Percentiles rank a stretch among this genome's conserved stretches.
Conservation (phyloP, 2,113 vertebrate species). For the Acinonyx jubatus region DNA sequence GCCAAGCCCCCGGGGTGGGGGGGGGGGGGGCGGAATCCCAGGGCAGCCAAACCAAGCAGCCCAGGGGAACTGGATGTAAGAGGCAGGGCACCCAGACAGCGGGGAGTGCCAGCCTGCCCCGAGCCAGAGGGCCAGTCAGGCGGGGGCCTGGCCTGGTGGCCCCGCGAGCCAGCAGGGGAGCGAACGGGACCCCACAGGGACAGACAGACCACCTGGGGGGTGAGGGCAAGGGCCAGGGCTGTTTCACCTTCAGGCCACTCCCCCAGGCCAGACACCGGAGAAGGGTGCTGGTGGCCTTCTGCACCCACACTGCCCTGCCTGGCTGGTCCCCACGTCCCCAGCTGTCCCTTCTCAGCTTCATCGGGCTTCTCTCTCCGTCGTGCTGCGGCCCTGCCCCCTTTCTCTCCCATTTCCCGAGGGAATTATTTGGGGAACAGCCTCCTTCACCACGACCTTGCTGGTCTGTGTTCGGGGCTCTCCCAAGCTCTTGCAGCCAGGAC, state of each 20-base stretch:
- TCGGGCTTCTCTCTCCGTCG: rapidly evolving
- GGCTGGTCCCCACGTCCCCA: rapidly evolving
- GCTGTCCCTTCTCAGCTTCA: not conserved
- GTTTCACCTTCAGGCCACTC: not conserved
- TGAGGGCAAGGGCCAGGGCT: no score
- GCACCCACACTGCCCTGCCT: not conserved
- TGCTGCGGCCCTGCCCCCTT: rapidly evolving
- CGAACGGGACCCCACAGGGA: not conserved
- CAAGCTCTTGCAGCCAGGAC: no score
- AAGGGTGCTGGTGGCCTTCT: not conserved
- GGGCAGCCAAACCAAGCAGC: not conserved
- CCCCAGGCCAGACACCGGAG: no score
- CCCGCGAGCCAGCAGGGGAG: no score
- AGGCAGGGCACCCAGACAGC: not conserved
- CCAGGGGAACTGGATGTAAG: not conserved
- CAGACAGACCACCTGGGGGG: not conserved
- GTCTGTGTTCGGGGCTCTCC: not conserved
- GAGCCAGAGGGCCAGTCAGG: not conserved
- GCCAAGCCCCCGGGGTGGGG: not conserved
- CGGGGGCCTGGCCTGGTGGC: not conserved
- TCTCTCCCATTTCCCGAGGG: not conserved
- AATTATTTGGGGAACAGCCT: not conserved
- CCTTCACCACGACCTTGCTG: not conserved
- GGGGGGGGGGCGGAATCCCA: not conserved
- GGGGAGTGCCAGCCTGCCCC: not conserved